Evolutionary conservation across 2,797 vertebrate species (phyloP).

Genomic region (Cyprinodon diabolis): DNA sequence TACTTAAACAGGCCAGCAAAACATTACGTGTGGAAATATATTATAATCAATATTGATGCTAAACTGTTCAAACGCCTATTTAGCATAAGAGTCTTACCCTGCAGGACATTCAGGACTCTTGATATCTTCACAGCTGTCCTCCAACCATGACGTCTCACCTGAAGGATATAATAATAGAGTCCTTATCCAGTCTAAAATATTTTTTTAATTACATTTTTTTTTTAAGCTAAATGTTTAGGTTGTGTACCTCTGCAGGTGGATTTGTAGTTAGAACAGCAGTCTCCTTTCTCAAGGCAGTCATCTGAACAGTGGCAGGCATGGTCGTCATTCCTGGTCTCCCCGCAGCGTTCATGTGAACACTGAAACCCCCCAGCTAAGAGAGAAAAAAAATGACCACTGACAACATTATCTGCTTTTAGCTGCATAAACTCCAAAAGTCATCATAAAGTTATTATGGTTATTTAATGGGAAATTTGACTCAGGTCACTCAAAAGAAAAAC

Average conservation of each 20-base stretch:
- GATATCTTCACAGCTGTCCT: slow-evolving; percentile 94
- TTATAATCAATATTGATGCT: too few relatives aligned
- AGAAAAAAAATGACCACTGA: neutral
- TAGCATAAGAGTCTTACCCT: slow-evolving; percentile 81
- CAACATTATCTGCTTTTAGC: neutral
- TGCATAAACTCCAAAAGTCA: neutral
- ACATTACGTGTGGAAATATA: too few relatives aligned
- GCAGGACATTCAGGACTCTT: slow-evolving; percentile 88
- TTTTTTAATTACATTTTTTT: rapidly evolving
- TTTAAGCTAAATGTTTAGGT: rapidly evolving
- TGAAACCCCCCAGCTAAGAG: slow-evolving; percentile 90
- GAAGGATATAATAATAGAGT: slow-evolving; percentile 17
- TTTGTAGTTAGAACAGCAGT: slow-evolving; percentile 97
- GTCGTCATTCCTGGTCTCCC: slow-evolving; percentile 87
- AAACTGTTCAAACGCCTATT: neutral
- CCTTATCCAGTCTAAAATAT: rapidly evolving
- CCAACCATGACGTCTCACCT: slow-evolving; percentile 91
- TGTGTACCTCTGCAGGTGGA: slow-evolving; percentile 87
- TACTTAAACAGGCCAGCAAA: too few relatives aligned
- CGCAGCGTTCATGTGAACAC: slow-evolving; percentile 90
- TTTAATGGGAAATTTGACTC: neutral
- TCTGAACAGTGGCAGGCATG: slow-evolving; percentile 94
- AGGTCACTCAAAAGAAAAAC: neutral
- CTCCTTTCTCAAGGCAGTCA: slow-evolving; percentile 90
- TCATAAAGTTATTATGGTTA: neutral